These are phyloP conservation scores for Myanophis thanlyinensis DNA, from an alignment of 2,113 vertebrate species.

Conservation along the genomic window DNA sequence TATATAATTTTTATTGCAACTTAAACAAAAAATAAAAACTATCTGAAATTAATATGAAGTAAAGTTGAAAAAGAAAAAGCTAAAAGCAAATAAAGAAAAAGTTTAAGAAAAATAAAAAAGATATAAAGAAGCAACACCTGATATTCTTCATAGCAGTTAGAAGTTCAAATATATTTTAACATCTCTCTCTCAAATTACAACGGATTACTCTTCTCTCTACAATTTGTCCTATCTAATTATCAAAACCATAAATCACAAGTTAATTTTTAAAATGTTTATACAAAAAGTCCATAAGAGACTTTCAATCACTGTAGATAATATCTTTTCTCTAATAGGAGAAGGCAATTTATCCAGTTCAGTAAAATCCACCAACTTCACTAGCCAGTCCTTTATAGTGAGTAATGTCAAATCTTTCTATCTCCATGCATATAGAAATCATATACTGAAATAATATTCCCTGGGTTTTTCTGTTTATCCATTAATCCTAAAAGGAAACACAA, in stretches of 20 bases:
- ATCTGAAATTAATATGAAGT: neutral
- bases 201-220: neutral
- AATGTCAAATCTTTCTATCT: neutral
- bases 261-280: neutral
- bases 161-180: neutral
- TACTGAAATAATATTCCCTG: neutral
- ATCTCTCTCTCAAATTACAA: neutral
- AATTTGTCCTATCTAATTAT: neutral
- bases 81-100: neutral
- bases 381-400: neutral
- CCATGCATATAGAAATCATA: neutral
- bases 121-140: neutral
- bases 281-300: neutral
- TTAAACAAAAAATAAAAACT: neutral
- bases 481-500: neutral
- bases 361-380: neutral
- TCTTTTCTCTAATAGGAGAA: neutral
- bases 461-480: neutral
- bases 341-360: neutral
- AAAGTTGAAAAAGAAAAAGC: neutral
- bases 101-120: neutral
- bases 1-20: neutral
- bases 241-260: neutral
- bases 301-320: neutral
- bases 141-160: neutral